These are phyloP conservation scores for Calameuta idolon DNA, from an alignment of 2,888 invertebrate species.

Conservation along the genomic window DNA sequence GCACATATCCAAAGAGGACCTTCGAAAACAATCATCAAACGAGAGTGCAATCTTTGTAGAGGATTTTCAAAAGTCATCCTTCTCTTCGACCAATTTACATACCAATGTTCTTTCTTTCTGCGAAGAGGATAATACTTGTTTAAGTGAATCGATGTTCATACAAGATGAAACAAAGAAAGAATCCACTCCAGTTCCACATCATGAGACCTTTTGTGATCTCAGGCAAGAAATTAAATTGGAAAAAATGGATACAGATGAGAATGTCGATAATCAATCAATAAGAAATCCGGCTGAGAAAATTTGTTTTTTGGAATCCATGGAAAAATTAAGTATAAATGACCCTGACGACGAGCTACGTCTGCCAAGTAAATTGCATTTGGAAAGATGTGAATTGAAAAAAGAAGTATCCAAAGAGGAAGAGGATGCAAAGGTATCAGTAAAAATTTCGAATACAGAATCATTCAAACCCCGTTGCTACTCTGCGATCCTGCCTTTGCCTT, in stretches of 20 bases:
- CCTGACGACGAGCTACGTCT: background rate
- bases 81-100: background rate
- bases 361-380: background rate
- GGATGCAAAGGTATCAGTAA: background rate
- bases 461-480: background rate
- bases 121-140: background rate
- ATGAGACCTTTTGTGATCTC: background rate
- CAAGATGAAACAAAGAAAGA: background rate
- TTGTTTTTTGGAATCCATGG: background rate
- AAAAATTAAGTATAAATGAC: background rate
- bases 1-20: background rate
- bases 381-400: background rate
- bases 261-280: background rate
- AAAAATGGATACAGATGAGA: background rate
- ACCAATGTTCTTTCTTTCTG: background rate
- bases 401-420: background rate
- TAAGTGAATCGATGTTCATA: background rate
- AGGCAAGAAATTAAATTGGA: background rate
- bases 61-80: background rate
- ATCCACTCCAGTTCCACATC: background rate
- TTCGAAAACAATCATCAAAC: background rate
- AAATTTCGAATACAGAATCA: background rate
- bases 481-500: background rate
- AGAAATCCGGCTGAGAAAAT: background rate
- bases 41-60: background rate